Evolutionary conservation across 2,888 invertebrate genomes (phyloP).

Genomic region (Drosophila diplacantha): DNA sequence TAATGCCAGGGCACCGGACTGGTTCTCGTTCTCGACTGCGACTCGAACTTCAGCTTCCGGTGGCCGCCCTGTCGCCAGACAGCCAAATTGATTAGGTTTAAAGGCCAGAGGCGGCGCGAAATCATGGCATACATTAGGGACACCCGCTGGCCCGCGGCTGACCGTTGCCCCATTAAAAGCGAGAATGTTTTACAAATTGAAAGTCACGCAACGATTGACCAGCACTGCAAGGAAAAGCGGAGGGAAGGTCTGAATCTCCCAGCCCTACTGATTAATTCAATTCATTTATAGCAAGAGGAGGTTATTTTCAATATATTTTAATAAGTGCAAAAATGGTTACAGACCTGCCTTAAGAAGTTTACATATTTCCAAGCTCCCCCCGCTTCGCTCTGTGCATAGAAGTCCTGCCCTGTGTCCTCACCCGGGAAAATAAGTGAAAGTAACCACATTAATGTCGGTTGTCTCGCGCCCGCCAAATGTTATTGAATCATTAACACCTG

Average conservation of each 20-base stretch:
- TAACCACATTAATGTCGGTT: constrained; percentile 65
- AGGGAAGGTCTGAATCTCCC: not conserved
- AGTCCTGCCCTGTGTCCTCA: not conserved
- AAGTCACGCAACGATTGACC: constrained; percentile 75
- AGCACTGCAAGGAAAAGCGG: not conserved
- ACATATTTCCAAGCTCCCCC: not conserved
- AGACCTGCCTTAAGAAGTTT: no score
- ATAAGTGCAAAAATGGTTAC: not conserved
- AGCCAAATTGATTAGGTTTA: constrained; percentile 71
- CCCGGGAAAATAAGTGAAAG: constrained; percentile 25
- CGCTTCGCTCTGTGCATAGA: not conserved
- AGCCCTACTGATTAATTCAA: not conserved
- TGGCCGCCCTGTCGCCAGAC: constrained; percentile 61
- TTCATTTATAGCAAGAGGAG: not conserved
- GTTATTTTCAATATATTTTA: not conserved
- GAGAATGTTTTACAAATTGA: constrained; percentile 71
- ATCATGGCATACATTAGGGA: constrained; percentile 62
- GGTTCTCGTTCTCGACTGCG: constrained; percentile 7
- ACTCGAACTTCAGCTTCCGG: constrained; percentile 40
- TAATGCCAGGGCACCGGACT: constrained; percentile 50
- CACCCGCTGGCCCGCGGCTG: constrained; percentile 3
- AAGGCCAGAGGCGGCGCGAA: constrained; percentile 34
- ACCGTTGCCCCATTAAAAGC: constrained; percentile 13
- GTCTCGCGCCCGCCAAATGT: constrained; percentile 63
- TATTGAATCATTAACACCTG: constrained; percentile 72